Evolutionary conservation across 2,888 invertebrate genomes (phyloP).

Genomic region (Cotesia congregata): DNA sequence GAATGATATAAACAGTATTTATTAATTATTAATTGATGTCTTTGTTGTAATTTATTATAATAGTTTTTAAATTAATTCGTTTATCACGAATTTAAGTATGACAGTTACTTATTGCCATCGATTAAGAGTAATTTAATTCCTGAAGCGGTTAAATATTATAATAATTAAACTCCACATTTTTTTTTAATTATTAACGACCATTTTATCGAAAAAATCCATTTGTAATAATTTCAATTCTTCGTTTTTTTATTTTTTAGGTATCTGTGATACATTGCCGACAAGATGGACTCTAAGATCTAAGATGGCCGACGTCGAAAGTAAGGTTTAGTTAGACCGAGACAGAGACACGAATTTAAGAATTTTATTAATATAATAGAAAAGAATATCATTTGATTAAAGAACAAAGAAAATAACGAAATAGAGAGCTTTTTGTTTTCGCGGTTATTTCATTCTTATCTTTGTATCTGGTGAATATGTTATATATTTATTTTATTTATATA

Average conservation of each 20-base stretch:
- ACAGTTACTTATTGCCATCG: background rate
- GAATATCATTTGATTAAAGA: no score
- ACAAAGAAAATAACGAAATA: no score
- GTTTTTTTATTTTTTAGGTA: no score
- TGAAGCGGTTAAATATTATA: background rate
- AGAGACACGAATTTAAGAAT: no score
- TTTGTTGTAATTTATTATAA: background rate
- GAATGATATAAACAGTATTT: background rate
- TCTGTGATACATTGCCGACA: no score
- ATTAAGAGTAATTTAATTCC: background rate
- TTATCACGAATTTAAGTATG: background rate
- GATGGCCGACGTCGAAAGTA: no score
- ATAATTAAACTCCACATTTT: background rate
- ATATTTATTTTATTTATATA: background rate
- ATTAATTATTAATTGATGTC: background rate
- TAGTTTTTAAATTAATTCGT: background rate
- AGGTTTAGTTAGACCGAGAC: no score
- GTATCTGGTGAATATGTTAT: background rate
- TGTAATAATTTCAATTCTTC: no score
- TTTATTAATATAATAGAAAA: no score
- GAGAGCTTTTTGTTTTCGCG: no score
- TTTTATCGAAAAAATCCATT: no score
- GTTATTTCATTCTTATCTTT: background rate
- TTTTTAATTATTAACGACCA: background rate
- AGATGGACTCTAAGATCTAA: no score